Conservation (phyloP, 1,140 invertebrate species). For the Drosophila yakuba region DNA sequence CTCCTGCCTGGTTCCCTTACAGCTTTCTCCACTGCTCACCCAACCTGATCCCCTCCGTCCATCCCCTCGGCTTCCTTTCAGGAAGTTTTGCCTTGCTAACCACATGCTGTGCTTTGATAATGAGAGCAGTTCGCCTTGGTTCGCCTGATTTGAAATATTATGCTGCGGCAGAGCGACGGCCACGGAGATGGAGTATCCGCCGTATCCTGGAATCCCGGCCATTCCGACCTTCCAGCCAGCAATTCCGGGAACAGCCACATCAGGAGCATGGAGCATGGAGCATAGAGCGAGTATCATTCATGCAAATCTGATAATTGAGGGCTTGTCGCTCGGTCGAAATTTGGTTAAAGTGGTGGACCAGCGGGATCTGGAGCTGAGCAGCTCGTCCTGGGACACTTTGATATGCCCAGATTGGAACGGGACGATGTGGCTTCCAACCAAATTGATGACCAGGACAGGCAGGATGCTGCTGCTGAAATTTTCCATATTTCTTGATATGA, state of each 20-base stretch:
- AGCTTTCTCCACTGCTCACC: slow-evolving; percentile 34
- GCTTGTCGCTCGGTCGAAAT: slow-evolving; percentile 74
- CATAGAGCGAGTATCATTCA: slow-evolving; percentile 62
- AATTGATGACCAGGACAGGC: slow-evolving; percentile 66
- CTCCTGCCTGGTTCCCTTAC: slow-evolving; percentile 35
- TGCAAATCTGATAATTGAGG: slow-evolving; percentile 83
- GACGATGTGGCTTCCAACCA: slow-evolving; percentile 28
- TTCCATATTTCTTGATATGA: slow-evolving; percentile 64
- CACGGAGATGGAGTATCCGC: slow-evolving; percentile 36
- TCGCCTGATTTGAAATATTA: slow-evolving; percentile 81
- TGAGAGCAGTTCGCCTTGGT: slow-evolving; percentile 69
- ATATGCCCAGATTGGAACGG: slow-evolving; percentile 60
- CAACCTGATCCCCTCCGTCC: slow-evolving; percentile 20
- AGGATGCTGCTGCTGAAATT: slow-evolving; percentile 54
- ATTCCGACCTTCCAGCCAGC: slow-evolving; percentile 15
- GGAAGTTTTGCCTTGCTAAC: slow-evolving; percentile 72
- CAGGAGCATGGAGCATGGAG: slow-evolving; percentile 4
- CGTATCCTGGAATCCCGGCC: slow-evolving; percentile 13
- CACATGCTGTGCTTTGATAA: slow-evolving; percentile 83
- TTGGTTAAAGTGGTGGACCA: slow-evolving; percentile 63
- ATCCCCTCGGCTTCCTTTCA: slow-evolving; percentile 46
- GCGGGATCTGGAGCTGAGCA: slow-evolving; percentile 9
- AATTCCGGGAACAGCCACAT: slow-evolving; percentile 25
- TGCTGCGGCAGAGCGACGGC: slow-evolving; percentile 56
- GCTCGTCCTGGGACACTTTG: slow-evolving; percentile 36